Evolutionary conservation across 2,797 vertebrate species (phyloP).

Genomic region (Enteromius viviparus): DNA sequence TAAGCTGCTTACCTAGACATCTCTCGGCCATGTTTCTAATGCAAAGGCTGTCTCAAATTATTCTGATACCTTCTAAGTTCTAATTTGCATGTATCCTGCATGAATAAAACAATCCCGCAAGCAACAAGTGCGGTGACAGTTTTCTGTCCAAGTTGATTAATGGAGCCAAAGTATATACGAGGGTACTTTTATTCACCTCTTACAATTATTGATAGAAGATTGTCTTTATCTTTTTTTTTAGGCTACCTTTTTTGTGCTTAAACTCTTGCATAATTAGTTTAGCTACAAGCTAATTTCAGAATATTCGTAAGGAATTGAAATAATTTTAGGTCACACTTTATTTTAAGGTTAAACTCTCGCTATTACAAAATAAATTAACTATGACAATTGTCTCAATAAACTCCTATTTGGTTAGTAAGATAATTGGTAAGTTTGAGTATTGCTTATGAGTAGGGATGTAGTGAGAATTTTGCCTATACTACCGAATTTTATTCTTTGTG

Average conservation of each 20-base stretch:
- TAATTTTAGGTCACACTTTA: background rate
- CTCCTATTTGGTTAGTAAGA: too few relatives aligned
- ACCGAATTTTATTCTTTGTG: too few relatives aligned
- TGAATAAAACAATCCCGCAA: slow-evolving; percentile 10
- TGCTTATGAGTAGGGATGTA: too few relatives aligned
- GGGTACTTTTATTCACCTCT: background rate
- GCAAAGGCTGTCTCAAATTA: background rate
- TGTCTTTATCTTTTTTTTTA: background rate
- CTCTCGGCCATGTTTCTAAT: background rate
- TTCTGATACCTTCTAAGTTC: slow-evolving; percentile 17
- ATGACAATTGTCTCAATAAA: background rate
- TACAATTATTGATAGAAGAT: background rate
- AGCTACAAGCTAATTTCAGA: background rate
- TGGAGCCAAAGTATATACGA: background rate
- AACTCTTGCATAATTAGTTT: too few relatives aligned
- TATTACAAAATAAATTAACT: background rate
- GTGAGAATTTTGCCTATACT: too few relatives aligned
- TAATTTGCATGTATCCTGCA: slow-evolving; percentile 9
- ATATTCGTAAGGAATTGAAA: background rate
- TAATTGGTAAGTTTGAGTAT: too few relatives aligned
- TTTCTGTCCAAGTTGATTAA: slow-evolving; percentile 1
- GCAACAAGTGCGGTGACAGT: background rate
- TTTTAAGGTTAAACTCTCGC: background rate
- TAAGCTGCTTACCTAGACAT: slow-evolving; percentile 8
- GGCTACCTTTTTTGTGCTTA: background rate